Base-by-base conservation (phyloP, 2,888 invertebrate species). In the Mimumesa dahlbomi region DNA sequence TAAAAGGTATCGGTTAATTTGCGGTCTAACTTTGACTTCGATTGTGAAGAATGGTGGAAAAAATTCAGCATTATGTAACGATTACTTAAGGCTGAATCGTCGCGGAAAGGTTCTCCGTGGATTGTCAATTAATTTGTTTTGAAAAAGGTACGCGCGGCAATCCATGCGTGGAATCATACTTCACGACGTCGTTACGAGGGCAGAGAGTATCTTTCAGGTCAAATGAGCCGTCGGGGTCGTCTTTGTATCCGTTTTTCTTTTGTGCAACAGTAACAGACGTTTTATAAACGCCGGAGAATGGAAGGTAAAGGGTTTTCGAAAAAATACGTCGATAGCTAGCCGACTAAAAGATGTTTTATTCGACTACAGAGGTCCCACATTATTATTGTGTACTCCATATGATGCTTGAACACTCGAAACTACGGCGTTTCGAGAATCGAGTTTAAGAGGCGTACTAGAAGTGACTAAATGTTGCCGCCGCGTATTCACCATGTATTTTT, bases 221-320 rank as follows among this genome's bases (percentile, higher is more conserved):
- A 78, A 84, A 79, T 75, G 81, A 82, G 73, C 83, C 84, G 64
- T 76, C 75, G 56, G n/a, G n/a, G n/a, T 46, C 18, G 49, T 66
- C 81, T 79, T 82, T 82, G 79, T 81, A 70, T 69, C 66, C 29
- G n/a, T 54, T 42, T 49, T 45, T 16, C 81, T 68, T 77, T 82
- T 78, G 70, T 79, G 31, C 46, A n/a, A n/a, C 34, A 43, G 36
- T 40, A 45, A 57, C 69, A 42, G 57, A 54, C 78, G 57, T 64
- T 70, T 62, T 63, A 50, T 56, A 67, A n/a, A 31, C 52, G 38
- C 31, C 48, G 25, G 11, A 49, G 64, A 48, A n/a, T 56, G 14
- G 58, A 46, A 46, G 67, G 65, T 63, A 81, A 79, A 78, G 79
- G 81, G 80, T 75, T 79, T 80, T 46, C 59, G n/a, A n/a, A 63